These are phyloP conservation scores for Colletes gigas DNA, from an alignment of 1,140 invertebrate genomes.

Conservation along the genomic window DNA sequence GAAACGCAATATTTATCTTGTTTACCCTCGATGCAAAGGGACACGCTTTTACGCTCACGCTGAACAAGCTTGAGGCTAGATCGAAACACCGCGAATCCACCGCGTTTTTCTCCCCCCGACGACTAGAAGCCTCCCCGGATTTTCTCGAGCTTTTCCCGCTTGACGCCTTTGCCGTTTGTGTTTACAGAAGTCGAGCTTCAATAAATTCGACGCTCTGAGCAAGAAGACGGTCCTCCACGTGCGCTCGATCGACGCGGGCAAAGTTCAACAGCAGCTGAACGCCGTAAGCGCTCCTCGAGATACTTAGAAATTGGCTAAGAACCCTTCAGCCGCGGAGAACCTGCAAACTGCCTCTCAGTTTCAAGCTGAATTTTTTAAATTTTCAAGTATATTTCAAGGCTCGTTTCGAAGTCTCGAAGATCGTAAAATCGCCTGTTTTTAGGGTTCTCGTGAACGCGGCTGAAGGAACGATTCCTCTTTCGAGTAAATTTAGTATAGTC, in stretches of 20 bases:
- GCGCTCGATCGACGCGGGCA: constrained; percentile 84
- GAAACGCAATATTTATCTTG: neutral
- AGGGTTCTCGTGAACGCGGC: too few species aligned
- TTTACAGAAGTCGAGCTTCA: constrained; percentile 89
- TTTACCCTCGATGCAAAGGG: neutral
- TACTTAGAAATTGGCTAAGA: constrained; percentile 22
- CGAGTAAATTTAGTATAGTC: too few species aligned
- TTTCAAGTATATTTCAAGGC: too few species aligned
- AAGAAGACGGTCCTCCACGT: constrained; percentile 87
- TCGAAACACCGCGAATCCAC: neutral
- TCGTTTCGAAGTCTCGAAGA: too few species aligned
- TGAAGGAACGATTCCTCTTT: too few species aligned
- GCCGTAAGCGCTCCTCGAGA: constrained; percentile 79
- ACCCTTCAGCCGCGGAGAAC: constrained; percentile 14
- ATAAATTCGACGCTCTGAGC: constrained; percentile 87
- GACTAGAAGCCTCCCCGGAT: neutral
- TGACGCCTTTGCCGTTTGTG: constrained; percentile 44
- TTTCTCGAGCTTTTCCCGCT: neutral
- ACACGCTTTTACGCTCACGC: constrained; percentile 43
- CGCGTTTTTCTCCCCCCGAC: neutral
- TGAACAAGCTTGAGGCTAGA: constrained; percentile 30
- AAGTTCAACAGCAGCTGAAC: constrained; percentile 86
- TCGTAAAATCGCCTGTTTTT: too few species aligned
- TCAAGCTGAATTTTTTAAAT: neutral
- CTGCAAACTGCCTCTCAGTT: constrained; percentile 25